Evolutionary conservation across 2,797 vertebrate genomes (phyloP), one percentile per base, ranked within the genome.

Genomic region (Spondyliosoma cantharus): DNA sequence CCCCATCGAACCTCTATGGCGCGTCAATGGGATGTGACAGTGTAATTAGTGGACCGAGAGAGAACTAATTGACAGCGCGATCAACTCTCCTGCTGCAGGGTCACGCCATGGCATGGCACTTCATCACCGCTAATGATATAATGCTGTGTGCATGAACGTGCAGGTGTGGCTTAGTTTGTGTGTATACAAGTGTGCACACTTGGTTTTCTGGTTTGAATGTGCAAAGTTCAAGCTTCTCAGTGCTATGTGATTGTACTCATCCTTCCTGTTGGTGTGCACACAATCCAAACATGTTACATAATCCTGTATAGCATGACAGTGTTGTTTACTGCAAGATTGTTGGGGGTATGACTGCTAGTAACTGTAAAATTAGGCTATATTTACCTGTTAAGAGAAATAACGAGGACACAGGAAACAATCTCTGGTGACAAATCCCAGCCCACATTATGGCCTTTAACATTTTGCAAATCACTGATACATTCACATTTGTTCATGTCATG

Each of bases 51-150:
- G 68, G 46, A 50, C 54, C 43, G 37, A 71, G 71, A 65, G 64
- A 67, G 67, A 25, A 85, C 82, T 88, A 91, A 93, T 83, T 90
- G 89, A 91, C 87, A 83, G 73, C 15, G 3, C 64, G 87, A 90
- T 90, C 86, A 86, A 72, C 76, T 73, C 43, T 58, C 74, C 76
- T 27, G 86, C 85, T 72, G 83, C 65, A 85, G 90, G 29, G 92
- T 90, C 84, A 85, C 24, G 60, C 73, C 80, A 74, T 57, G 25
- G 65, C 80, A 27, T 37, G 58, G 70, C 76, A 85, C 87, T 90
- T 90, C 76, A 90, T 93, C 87, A 88, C 76, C 15, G 43, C 81
- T 91, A 91, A 90, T 86, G 87, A 90, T 81, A 78, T 83, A 84
- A 86, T 80, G 67, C 20, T 7, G 43, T 71, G 61, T 84, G 73